Base-by-base conservation (phyloP, 37 sponge, comb jelly and placozoan genomes). In the Spongilla lacustris region DNA sequence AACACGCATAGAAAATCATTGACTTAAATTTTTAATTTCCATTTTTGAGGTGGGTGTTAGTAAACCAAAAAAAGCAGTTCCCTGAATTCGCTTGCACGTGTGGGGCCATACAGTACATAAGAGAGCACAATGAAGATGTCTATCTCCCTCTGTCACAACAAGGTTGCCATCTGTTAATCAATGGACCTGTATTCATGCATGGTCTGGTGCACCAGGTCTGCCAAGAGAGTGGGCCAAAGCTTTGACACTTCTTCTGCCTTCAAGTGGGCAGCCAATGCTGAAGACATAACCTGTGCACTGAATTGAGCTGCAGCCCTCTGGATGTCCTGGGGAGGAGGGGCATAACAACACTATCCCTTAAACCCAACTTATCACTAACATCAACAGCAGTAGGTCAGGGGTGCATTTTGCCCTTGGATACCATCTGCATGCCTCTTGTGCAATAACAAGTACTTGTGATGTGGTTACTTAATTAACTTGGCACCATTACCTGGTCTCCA, bases 161-260 rank as follows among this genome's bases (percentile, higher is more conserved):
- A 22, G 4, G 25, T 17, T 24, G 58, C 75, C 88, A 87, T 87
- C 29, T 80, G 69, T 26, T 38, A 19, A 33, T 87, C 88, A 34
- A 87, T 32, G 69, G 73, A 17, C 22, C 71, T 26, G 38, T 28
- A 75, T 33, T 81, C 76, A 24, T 66, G 11, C 12, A 87, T 30
- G 33, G 81, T 48, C 28, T 70, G 46, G 10, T 76, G 68, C 11
- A 94, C 83, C 33, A 88, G 34, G 14, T 48, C 38, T 19, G 75
- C 66, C 50, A 90, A 24, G 11, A 90, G 41, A 4, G 28, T 23
- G 0, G 91, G 91, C 91, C 91, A 94, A 0, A 88, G 68, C 36
- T 69, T 50, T 21, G 85, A 85, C 70, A 91, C 85, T 8, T 71
- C 66, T 69, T 50, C 41, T 23, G 71, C 34, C 67, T 83, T 87